Evolutionary conservation across 2,797 vertebrate species (phyloP), one percentile per base, ranked within the genome.

Genomic region (Hoplostethus mediterraneus): DNA sequence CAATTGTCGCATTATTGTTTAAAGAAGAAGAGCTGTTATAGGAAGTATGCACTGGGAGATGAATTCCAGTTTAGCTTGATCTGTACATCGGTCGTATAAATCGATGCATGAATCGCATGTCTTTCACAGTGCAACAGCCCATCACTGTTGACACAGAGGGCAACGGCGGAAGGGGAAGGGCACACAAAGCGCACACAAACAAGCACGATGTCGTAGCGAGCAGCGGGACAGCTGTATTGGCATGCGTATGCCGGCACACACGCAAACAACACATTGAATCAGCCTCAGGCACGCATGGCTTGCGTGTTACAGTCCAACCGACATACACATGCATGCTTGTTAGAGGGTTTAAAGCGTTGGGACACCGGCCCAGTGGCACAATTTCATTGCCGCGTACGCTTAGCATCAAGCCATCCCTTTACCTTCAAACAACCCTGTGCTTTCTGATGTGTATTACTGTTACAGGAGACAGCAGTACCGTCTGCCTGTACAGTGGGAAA

Each of bases 361-460:
- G 80, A 87, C 88, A 87, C 25, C 71, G 44, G 78, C 83, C 88
- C 77, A 72, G 66, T 87, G 81, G 83, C 81, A 85, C 69, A 66
- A 30, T 78, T 79, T 83, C 71, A 57, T 69, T 81, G 84, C 89
- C 83, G 81, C 81, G 77, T 74, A 81, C 28, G 17, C 42, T 80
- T 6, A 87, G 56, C 59, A 73, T 89, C 89, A 90, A 53, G 52
- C 75, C 53, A 83, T 71, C 69, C 17, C 17, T 79, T 79, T 75
- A 80, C 71, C 75, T 83, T 73, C 40, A 75, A 73, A 82, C 79
- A 38, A 79, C 62, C 31, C 9, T 55, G 55, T 52, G 25, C 28
- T 12, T 67, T 14, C 25, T 63, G 25, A 45, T n/a, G 45, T 45
- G 7, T 56, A 21, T 56, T 36, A 63, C 63, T 67, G 30, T 63